Evolutionary conservation across 2,113 vertebrate genomes (phyloP), one percentile per base, ranked within the genome.

Genomic region (Dasyornis broadbenti): DNA sequence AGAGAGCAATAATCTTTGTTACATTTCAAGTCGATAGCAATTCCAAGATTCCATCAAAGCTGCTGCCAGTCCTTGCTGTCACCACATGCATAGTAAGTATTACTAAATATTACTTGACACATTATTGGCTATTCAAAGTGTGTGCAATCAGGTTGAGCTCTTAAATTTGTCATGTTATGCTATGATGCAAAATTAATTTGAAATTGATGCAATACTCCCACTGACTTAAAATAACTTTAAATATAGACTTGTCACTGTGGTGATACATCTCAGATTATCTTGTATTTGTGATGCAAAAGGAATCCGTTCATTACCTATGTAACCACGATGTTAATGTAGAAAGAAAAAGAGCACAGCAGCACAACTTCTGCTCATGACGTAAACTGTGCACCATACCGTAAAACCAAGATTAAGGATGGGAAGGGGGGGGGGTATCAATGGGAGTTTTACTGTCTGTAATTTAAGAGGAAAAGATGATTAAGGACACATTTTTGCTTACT

Each of bases 371-470:
- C 11, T 77, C 16, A 66, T 52, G 9, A 16, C 8, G 22, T 23
- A 54, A 27, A 13, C 17, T 20, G 31, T 42, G 7, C 2, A 0
- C 19, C 6, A 39, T 7, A n/a, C 2, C 21, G 26, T 61, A 89
- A 77, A 86, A 80, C 9, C 2, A 5, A 82, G 10, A 15, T 13
- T 52, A 66, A 76, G 7, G 6, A 33, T 70, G 13, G 37, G 15
- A 88, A 73, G 76, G 22, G 5, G 2, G 2, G 12, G 64, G 1
- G 0, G 0, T 40, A 39, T 42, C 27, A 84, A 33, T 7, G 7
- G 3, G 11, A 82, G 2, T 8, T 83, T 82, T 81, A 33, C 30
- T 33, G 2, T 8, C 5, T 56, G 3, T 39, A 24, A 28, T 82
- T 77, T 80, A 68, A 72, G 17, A 64, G 35, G 15, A 64, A 68